Evolutionary conservation across 2,888 invertebrate genomes (phyloP).

Genomic region (Xanthostigma xanthostigma): DNA sequence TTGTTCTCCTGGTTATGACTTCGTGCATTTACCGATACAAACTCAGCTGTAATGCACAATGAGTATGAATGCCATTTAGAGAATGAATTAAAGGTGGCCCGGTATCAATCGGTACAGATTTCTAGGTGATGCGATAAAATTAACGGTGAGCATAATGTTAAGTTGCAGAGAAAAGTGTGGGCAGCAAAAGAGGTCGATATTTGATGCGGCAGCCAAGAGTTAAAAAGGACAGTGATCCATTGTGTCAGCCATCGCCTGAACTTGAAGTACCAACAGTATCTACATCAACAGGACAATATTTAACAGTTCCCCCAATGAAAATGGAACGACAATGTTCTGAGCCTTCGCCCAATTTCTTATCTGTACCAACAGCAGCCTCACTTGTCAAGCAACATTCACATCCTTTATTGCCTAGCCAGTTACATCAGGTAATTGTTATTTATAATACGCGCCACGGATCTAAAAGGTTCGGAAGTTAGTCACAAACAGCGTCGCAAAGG

Average conservation of each 20-base stretch:
- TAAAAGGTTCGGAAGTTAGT: too few relatives aligned
- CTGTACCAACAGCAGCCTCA: slow-evolving; percentile 39
- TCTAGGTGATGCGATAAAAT: too few relatives aligned
- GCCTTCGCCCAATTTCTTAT: slow-evolving; percentile 40
- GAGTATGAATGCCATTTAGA: too few relatives aligned
- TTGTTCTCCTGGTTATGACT: too few relatives aligned
- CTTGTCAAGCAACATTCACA: slow-evolving; percentile 53
- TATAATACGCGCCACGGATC: too few relatives aligned
- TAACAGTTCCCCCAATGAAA: slow-evolving; percentile 33
- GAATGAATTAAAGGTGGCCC: too few relatives aligned
- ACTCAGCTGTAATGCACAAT: too few relatives aligned
- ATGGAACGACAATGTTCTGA: slow-evolving; percentile 43
- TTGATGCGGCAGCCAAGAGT: slow-evolving; percentile 51
- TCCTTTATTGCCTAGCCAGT: slow-evolving; percentile 44
- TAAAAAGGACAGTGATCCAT: slow-evolving; percentile 44
- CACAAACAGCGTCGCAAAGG: too few relatives aligned
- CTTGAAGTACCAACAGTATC: slow-evolving; percentile 10
- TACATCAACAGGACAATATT: slow-evolving; percentile 17
- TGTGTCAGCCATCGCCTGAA: slow-evolving; percentile 24
- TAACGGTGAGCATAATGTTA: too few relatives aligned
- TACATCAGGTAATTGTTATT: slow-evolving; percentile 16
- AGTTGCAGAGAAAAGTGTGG: slow-evolving; percentile 24
- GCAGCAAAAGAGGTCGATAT: slow-evolving; percentile 44
- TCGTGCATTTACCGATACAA: too few relatives aligned
- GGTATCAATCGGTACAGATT: too few relatives aligned